Percentiles rank a stretch among this genome's conserved stretches.
Evolutionary conservation across 2,888 invertebrate genomes (phyloP).

Genomic region (Mythimna ferrago): DNA sequence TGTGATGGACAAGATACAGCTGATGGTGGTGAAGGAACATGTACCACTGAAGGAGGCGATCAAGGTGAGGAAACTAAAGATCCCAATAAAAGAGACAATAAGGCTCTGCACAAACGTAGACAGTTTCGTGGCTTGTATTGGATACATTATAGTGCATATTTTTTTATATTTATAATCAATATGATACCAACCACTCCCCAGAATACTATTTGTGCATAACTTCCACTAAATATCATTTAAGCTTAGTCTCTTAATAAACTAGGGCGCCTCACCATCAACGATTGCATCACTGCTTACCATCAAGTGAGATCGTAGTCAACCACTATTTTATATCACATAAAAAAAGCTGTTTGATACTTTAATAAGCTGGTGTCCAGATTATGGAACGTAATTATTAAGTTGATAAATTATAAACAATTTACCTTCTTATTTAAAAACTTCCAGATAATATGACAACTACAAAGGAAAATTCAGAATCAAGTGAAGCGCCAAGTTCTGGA

Average conservation of each 20-base stretch:
- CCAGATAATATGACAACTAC: constrained; percentile 6
- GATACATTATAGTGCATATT: too few species aligned
- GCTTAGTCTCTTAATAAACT: too few species aligned
- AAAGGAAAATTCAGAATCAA: neutral
- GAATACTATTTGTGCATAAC: too few species aligned
- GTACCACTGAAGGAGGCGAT: neutral
- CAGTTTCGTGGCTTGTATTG: too few species aligned
- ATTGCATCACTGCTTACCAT: too few species aligned
- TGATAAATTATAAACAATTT: neutral
- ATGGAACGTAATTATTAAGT: neutral
- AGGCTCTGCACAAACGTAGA: neutral
- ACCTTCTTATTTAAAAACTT: constrained; percentile 6
- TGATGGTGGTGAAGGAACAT: constrained; percentile 8
- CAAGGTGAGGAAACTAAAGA: neutral
- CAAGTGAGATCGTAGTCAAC: too few species aligned
- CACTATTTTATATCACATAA: too few species aligned
- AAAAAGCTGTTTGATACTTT: neutral
- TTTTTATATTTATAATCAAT: too few species aligned
- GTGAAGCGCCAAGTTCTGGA: neutral
- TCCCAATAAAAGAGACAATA: neutral
- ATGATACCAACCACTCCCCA: too few species aligned
- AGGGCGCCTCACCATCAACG: too few species aligned
- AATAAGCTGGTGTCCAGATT: neutral
- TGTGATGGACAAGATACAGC: constrained; percentile 1
- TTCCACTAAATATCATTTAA: too few species aligned